Evolutionary conservation across 92 coral and sea anemone species (phyloP), one percentile per base, ranked within the genome.

Genomic region (Palythoa grandiflora): DNA sequence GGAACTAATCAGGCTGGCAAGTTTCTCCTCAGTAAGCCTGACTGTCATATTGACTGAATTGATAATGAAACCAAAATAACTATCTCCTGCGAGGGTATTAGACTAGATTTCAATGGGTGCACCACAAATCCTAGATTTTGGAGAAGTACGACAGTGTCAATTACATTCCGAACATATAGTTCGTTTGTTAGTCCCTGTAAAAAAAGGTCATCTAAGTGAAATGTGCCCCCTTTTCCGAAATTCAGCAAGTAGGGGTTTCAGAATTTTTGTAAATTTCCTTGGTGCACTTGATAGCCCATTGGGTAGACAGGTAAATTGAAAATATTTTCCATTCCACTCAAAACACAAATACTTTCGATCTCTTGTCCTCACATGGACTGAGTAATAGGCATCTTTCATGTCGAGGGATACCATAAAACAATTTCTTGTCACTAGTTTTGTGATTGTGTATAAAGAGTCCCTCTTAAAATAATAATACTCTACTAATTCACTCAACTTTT

Each of bases 211-310:
- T 90, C 87, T 9, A 86, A 86, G 57, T 9, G 85, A 75, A 38
- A 89, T 85, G 47, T 89, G 89, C 77, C 89, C 92, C 59, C 63
- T 57, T 72, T 66, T 86, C 68, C 68, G 93, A 57, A 90, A 73
- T 17, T 71, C 20, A 6, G 93, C 19, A 50, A 90, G 47, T 15
- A 90, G 77, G 12, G 89, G 84, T 90, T 90, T 80, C 48, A 80
- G 73, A 21, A 80, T 51, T 85, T 86, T 79, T 50, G 90, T 86
- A 68, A 79, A 79, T 20, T 86, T 66, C 36, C 84, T 39, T 47
- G 84, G 87, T 28, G 89, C 85, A 50, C 79, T 61, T 1, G 89
- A 63, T 14, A 87, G 77, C 55, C 61, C 77, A 83, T 83, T 83
- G 61, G 87, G 87, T n/a, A 83, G 38, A 39, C 77, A 83, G 19